Conservation (phyloP, 2,888 invertebrate species). For the Sinopyrophorus schimmeli region DNA sequence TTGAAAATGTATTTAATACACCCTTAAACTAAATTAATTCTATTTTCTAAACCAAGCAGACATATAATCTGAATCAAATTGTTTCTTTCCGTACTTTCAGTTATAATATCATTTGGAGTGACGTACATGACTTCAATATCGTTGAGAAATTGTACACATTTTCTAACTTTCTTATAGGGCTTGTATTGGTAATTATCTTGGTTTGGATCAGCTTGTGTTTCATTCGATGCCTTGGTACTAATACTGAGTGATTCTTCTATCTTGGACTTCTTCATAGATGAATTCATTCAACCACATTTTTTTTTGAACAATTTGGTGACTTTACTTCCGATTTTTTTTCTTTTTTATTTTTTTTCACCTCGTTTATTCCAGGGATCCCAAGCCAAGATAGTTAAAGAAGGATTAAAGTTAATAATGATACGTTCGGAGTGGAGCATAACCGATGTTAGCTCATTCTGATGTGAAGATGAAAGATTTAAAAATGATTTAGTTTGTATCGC, state of each 20-base stretch:
- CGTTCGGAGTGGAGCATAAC: conserved; percentile 38
- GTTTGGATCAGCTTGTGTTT: neutral
- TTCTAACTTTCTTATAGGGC: conserved; percentile 50
- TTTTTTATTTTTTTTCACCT: conserved; percentile 45
- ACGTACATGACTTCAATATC: conserved; percentile 68
- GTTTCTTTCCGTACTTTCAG: conserved; percentile 51
- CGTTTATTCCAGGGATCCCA: conserved; percentile 50
- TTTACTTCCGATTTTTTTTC: conserved; percentile 39
- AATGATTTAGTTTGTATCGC: conserved; percentile 35
- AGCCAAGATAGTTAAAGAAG: conserved; percentile 39
- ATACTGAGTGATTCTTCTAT: conserved; percentile 35
- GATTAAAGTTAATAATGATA: conserved; percentile 32
- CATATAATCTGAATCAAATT: conserved; percentile 35
- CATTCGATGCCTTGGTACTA: conserved; percentile 5
- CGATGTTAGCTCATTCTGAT: conserved; percentile 32
- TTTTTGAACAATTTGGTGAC: conserved; percentile 20
- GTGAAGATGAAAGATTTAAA: conserved; percentile 32
- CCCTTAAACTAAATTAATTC: too few species aligned
- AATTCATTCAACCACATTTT: conserved; percentile 5
- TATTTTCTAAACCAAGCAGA: conserved; percentile 40
- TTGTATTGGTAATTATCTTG: conserved; percentile 40
- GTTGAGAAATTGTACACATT: conserved; percentile 55
- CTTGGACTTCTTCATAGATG: conserved; percentile 24
- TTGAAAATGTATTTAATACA: too few species aligned
- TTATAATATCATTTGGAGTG: conserved; percentile 59